Base-by-base conservation (phyloP, 1,140 invertebrate genomes). In the Parapsyche elsis region DNA sequence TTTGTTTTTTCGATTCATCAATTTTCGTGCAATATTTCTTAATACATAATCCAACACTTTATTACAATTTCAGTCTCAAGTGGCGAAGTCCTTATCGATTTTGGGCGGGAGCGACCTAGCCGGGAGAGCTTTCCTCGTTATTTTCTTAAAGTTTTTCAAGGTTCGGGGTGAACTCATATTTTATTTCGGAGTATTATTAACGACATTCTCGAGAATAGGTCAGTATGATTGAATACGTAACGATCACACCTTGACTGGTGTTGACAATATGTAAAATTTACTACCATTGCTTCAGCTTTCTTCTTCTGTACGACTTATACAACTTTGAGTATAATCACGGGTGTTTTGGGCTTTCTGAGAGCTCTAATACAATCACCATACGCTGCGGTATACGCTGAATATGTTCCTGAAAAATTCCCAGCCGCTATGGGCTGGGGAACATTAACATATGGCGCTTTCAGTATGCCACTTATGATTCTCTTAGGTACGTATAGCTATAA, bases 281-380 rank as follows among this genome's bases (percentile, higher is more conserved):
- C n/a, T n/a, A n/a, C 7, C 30, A 38, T 7, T 38, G n/a, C 21
- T 74, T 23, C 75, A 77, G 75, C 23, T 44, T 64, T 75, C 53
- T 38, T 75, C 16, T 44, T 57, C 7, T 44, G 24, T n/a, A 26
- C 16, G 7, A 14, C 24, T 1, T 38, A 21, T 30, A 9, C 5
- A 16, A 10, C 19, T 16, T 26, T 77, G 7, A 38, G 30, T 7
- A 23, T 38, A 21, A 77, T 77, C 7, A 77, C 49, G 24, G 21
- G n/a, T 16, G 14, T 64, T 64, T 16, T 77, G 9, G 75, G 75
- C 30, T 64, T 77, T 45, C n/a, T 64, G 7, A 61, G 75, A 64
- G 53, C 57, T 59, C 21, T 64, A 1, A 64, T 77, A 16, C 19
- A 38, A 64, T 38, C 9, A 19, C 24, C 75, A 38, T 26, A 30